Evolutionary conservation across 2,113 vertebrate genomes (phyloP), one percentile per base, ranked within the genome.

Genomic region (Heterotilapia buettikoferi): DNA sequence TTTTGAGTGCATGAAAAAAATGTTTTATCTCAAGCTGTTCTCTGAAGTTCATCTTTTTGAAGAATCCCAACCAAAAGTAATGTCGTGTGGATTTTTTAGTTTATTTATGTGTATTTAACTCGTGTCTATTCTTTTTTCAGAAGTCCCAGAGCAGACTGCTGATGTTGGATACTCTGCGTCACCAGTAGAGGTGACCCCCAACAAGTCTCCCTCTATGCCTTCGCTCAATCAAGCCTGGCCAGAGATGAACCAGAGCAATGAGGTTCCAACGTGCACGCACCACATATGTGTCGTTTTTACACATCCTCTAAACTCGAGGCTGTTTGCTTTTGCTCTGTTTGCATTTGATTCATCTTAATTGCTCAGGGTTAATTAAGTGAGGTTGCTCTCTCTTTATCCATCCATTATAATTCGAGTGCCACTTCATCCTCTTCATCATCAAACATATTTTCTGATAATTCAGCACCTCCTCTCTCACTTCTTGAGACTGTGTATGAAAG

Each of bases 151-250:
- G 85, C 90, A 97, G 86, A 91, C 96, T 13, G 92, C 96, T 90
- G 99, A 99, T 54, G 98, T 98, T 86, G 98, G 97, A 90, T 99
- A 97, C 91, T 97, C 98, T 6, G 95, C 97, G 90, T 99, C 99
- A 76, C 99, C 98, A 31, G 98, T 97, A 84, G 98, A 99, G 95
- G 98, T 98, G 76, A 97, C 98, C 92, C 98, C 98, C 92, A 99
- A 96, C 97, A 99, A 99, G 93, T 99, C 98, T 18, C 99, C 99
- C 3, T 99, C 99, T 56, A 98, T 99, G 99, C 99, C 99, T n/a
- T 99, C 98, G 1, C 96, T 99, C 82, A 99, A 98, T 96, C 99
- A 99, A 97, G 98, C 97, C 80, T 99, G 98, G 99, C 98, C 98
- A 4, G 99, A 99, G 92, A 96, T 99, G 95, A 99, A 99, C 96